These are phyloP conservation scores for Sciurus niger DNA, from an alignment of 2,113 vertebrate species.

Conservation along the genomic window DNA sequence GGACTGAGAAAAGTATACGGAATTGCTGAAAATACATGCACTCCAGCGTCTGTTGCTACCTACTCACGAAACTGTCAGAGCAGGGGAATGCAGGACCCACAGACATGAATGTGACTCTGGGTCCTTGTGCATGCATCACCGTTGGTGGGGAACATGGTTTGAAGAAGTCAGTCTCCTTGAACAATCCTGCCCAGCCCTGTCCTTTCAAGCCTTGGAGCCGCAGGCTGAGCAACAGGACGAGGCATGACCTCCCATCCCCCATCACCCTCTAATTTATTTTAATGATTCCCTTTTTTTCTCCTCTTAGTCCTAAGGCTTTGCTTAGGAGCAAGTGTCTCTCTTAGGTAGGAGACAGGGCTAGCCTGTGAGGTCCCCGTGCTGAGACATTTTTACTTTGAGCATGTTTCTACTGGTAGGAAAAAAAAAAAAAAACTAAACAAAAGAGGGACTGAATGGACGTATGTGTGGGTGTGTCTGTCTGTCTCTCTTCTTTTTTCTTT, in stretches of 20 bases:
- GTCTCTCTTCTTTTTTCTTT: not conserved
- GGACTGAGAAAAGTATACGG: not conserved
- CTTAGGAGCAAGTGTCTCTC: slow-evolving; percentile 69
- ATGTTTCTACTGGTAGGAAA: slow-evolving; percentile 43
- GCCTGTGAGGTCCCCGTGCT: slow-evolving; percentile 48
- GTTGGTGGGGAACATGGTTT: not conserved
- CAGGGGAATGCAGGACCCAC: not conserved
- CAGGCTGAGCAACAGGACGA: slow-evolving; percentile 72
- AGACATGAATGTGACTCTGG: not conserved
- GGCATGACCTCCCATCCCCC: slow-evolving; percentile 79
- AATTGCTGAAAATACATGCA: not conserved
- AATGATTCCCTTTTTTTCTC: slow-evolving; percentile 68
- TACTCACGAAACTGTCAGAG: not conserved
- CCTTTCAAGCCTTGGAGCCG: slow-evolving; percentile 70
- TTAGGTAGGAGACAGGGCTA: slow-evolving; percentile 47
- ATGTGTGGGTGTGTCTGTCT: not conserved
- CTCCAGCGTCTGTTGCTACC: not conserved
- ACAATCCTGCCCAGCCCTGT: slow-evolving; percentile 27
- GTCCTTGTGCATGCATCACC: rapidly evolving
- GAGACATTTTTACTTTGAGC: slow-evolving; percentile 56
- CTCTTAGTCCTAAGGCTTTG: slow-evolving; percentile 69
- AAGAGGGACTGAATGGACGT: slow-evolving; percentile 26
- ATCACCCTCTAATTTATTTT: slow-evolving; percentile 82
- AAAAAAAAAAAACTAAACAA: slow-evolving; percentile 37
- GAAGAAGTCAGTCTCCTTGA: slow-evolving; percentile 24